phyloP scores from a whole-genome alignment of 2,113 vertebrate species.

The Sinocyclocheilus grahami region DNA sequence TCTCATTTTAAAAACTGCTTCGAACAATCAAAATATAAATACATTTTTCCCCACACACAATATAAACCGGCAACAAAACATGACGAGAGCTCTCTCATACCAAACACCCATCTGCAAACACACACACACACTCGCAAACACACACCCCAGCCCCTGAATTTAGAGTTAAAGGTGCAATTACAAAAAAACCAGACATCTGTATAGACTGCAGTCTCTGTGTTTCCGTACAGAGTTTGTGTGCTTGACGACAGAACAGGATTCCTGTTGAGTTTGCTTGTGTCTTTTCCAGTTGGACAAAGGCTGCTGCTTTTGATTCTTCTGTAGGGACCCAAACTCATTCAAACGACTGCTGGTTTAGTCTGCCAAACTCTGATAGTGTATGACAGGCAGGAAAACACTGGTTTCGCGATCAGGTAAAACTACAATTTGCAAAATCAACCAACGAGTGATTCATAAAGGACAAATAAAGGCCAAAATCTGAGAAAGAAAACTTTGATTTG shows the following conservation, averaged over 20 bases:
- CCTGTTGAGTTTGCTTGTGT: constrained; percentile 5
- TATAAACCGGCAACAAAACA: constrained; percentile 36
- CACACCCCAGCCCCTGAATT: constrained; percentile 59
- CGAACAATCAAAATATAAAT: constrained; percentile 79
- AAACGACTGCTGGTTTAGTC: constrained; percentile 22
- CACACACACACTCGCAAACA: constrained; percentile 24
- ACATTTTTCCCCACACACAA: constrained; percentile 63
- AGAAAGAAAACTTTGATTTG: constrained; percentile 17
- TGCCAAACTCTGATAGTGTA: background rate
- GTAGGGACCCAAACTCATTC: background rate
- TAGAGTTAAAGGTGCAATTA: constrained; percentile 63
- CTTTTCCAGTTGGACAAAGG: constrained; percentile 8
- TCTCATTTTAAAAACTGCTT: constrained; percentile 72
- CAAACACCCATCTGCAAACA: constrained; percentile 15
- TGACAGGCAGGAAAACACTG: constrained; percentile 15
- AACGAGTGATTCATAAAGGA: background rate
- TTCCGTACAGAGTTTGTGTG: background rate
- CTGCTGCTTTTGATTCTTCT: background rate
- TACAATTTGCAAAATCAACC: constrained; percentile 12
- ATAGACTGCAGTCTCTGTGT: constrained; percentile 9
- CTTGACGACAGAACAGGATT: background rate
- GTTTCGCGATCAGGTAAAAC: background rate
- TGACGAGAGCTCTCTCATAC: constrained; percentile 31
- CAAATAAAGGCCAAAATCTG: constrained; percentile 20
- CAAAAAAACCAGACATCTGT: constrained; percentile 38